These are phyloP conservation scores for Catharus ustulatus DNA, from an alignment of 2,797 vertebrate species.

Conservation along the genomic window DNA sequence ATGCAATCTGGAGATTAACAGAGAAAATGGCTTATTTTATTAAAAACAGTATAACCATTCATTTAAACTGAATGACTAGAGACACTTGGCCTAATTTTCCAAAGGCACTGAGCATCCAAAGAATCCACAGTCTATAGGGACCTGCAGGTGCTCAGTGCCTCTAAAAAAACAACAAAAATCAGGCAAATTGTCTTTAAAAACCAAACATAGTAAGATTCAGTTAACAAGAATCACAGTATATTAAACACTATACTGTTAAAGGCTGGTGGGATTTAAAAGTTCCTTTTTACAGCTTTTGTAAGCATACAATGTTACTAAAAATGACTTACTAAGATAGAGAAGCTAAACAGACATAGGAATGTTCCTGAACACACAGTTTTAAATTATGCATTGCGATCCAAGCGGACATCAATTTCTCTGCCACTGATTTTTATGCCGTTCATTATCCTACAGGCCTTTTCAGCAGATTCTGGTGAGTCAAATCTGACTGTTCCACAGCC, in stretches of 20 bases:
- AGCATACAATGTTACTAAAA: slow-evolving; percentile 82
- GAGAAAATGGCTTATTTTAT: slow-evolving; percentile 84
- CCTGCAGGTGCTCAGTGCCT: slow-evolving; percentile 57
- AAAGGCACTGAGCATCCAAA: slow-evolving; percentile 65
- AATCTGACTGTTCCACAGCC: slow-evolving; percentile 97
- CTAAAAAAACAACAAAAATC: slow-evolving; percentile 71
- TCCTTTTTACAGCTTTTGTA: slow-evolving; percentile 79
- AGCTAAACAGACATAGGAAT: slow-evolving; percentile 84
- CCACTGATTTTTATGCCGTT: slow-evolving; percentile 98
- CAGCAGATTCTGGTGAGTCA: slow-evolving; percentile 92
- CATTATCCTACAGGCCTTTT: slow-evolving; percentile 97
- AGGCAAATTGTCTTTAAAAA: slow-evolving; percentile 87
- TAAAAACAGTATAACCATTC: slow-evolving; percentile 86
- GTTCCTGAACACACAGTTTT: slow-evolving; percentile 71
- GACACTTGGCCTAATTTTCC: slow-evolving; percentile 81
- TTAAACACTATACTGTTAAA: slow-evolving; percentile 85
- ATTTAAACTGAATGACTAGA: slow-evolving; percentile 91
- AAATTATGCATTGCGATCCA: slow-evolving; percentile 93
- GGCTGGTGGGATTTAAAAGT: slow-evolving; percentile 83
- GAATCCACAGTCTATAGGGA: background rate
- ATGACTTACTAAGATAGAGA: slow-evolving; percentile 93
- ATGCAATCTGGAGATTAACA: slow-evolving; percentile 75
- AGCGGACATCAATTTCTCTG: slow-evolving; percentile 95
- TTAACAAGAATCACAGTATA: slow-evolving; percentile 85
- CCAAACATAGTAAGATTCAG: slow-evolving; percentile 78